phyloP scores from a whole-genome alignment of 1,140 invertebrate genomes.

The Thalassaphorura encarpata region DNA sequence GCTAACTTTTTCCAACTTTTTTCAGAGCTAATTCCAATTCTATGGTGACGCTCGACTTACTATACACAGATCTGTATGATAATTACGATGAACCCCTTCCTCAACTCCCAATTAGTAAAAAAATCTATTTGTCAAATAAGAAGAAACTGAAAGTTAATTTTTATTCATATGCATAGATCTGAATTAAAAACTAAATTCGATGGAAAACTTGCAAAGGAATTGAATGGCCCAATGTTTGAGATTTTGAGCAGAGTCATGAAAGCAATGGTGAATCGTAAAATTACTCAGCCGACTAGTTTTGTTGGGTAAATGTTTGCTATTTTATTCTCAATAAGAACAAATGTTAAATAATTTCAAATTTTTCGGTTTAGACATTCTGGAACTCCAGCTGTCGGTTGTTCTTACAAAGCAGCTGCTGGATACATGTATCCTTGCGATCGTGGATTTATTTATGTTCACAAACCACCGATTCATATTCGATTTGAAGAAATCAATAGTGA shows the following conservation, averaged over 20 bases:
- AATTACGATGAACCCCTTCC: too few species aligned
- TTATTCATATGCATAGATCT: slow-evolving; percentile 47
- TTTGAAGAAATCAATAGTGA: slow-evolving; percentile 93
- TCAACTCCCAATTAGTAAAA: too few species aligned
- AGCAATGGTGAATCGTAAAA: slow-evolving; percentile 83
- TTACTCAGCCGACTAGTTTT: slow-evolving; percentile 89
- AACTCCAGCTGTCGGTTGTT: slow-evolving; percentile 86
- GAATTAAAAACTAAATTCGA: slow-evolving; percentile 92
- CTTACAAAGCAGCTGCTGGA: slow-evolving; percentile 96
- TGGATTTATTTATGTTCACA: slow-evolving; percentile 98
- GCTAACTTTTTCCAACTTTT: too few species aligned
- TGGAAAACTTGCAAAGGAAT: slow-evolving; percentile 79
- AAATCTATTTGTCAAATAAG: neutral
- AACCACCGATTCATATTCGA: slow-evolving; percentile 93
- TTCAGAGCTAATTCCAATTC: too few species aligned
- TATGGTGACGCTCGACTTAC: too few species aligned
- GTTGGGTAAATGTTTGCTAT: slow-evolving; percentile 53
- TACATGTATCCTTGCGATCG: slow-evolving; percentile 96
- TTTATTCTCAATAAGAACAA: neutral
- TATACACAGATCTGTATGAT: too few species aligned
- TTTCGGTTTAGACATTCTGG: slow-evolving; percentile 57
- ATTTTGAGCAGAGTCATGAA: slow-evolving; percentile 95
- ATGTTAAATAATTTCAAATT: slow-evolving; percentile 22
- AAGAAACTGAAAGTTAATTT: neutral
- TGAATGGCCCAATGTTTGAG: slow-evolving; percentile 89